Percentiles rank a stretch among this genome's conserved stretches.
Evolutionary conservation across 2,888 invertebrate species (phyloP).

Genomic region (Xylota sylvarum): DNA sequence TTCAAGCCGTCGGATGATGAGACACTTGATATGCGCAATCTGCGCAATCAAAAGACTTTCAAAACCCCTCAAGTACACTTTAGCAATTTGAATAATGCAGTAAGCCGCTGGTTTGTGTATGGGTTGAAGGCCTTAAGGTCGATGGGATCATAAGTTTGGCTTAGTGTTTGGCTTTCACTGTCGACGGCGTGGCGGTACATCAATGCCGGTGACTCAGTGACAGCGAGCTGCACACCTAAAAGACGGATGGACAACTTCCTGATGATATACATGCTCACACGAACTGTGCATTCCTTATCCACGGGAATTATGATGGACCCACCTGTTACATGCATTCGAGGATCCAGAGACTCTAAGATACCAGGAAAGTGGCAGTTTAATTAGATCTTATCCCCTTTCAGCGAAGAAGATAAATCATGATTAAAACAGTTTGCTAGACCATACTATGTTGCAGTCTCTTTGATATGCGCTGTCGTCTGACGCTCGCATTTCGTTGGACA

Average conservation of each 20-base stretch:
- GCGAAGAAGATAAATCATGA: neutral
- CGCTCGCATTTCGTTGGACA: conserved; percentile 19
- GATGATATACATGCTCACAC: conserved; percentile 10
- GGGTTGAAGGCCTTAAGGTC: conserved; percentile 51
- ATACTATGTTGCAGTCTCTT: conserved; percentile 34
- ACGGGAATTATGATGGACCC: conserved; percentile 34
- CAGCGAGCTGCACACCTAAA: neutral
- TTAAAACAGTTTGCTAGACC: neutral
- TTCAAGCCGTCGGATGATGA: conserved; percentile 38
- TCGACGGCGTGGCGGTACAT: neutral
- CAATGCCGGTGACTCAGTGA: conserved; percentile 21
- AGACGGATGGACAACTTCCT: conserved; percentile 12
- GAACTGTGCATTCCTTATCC: conserved; percentile 6
- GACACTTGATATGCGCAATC: conserved; percentile 10
- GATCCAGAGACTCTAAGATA: neutral
- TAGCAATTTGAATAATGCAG: conserved; percentile 44
- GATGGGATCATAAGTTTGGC: conserved; percentile 21
- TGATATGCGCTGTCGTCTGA: conserved; percentile 8
- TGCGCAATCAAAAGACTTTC: conserved; percentile 25
- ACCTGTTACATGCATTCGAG: conserved; percentile 6
- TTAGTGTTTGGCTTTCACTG: conserved; percentile 40
- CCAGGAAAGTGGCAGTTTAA: conserved; percentile 39
- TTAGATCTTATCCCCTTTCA: conserved; percentile 34
- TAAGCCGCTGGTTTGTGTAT: conserved; percentile 10
- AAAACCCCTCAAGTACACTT: conserved; percentile 43